phyloP scores from a whole-genome alignment of 2,113 vertebrate species.

The Onychostruthus taczanowskii region DNA sequence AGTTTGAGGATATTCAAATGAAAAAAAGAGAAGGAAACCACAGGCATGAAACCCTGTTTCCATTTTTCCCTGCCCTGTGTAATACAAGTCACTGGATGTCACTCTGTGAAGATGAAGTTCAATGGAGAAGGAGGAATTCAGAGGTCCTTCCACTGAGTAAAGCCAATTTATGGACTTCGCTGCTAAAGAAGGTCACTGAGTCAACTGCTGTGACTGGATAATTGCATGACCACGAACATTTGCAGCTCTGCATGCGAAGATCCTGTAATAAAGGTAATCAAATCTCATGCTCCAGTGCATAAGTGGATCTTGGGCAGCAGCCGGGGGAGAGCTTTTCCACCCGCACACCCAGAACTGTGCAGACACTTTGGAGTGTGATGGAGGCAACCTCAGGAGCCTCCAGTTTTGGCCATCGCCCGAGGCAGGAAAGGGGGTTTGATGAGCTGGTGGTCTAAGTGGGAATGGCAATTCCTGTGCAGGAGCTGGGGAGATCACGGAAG shows the following conservation, averaged over 20 bases:
- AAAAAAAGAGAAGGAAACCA: not conserved
- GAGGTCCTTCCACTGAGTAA: not conserved
- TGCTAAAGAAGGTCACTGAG: slow-evolving; percentile 32
- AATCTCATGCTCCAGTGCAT: slow-evolving; percentile 41
- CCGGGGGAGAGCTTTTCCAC: not conserved
- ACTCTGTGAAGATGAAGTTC: not conserved
- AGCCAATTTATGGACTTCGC: not conserved
- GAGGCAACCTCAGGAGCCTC: not conserved
- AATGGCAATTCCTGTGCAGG: slow-evolving; percentile 27
- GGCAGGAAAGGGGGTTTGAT: slow-evolving; percentile 35
- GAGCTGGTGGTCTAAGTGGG: not conserved
- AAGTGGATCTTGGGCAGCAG: not conserved
- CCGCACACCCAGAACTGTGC: not conserved
- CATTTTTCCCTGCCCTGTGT: not conserved
- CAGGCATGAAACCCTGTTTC: not conserved
- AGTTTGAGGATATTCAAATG: not conserved
- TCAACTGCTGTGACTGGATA: slow-evolving; percentile 40
- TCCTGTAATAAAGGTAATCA: slow-evolving; percentile 58
- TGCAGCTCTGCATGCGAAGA: slow-evolving; percentile 13
- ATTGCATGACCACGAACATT: slow-evolving; percentile 37
- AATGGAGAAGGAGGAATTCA: not conserved
- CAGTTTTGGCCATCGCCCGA: not conserved
- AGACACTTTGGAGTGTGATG: not conserved
- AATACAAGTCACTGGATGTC: not conserved
- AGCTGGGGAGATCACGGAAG: not conserved